phyloP scores from a whole-genome alignment of 1,140 invertebrate genomes.

The Panulirus ornatus region DNA sequence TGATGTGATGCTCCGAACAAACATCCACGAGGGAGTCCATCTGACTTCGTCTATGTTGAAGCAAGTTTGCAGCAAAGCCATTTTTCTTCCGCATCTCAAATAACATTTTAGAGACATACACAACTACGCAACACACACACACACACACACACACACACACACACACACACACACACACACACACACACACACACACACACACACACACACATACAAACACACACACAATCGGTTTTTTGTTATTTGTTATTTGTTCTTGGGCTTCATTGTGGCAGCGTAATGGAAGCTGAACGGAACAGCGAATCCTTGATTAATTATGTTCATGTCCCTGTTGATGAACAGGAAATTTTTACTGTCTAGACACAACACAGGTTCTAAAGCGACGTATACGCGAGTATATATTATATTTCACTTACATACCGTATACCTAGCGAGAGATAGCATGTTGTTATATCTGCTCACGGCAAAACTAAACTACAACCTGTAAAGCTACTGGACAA shows the following conservation, averaged over 20 bases:
- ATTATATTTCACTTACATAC: no score
- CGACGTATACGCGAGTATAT: no score
- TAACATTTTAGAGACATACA: no score
- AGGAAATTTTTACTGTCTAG: background rate
- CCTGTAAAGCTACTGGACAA: no score
- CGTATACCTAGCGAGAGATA: no score
- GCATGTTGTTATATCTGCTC: no score
- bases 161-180: constrained; percentile 27
- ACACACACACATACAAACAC: background rate
- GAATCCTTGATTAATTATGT: constrained; percentile 52
- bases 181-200: background rate
- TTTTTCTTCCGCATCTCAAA: no score
- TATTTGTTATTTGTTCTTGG: constrained; percentile 31
- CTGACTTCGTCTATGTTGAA: no score
- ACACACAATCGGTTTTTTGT: background rate
- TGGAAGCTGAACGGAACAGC: constrained; percentile 28
- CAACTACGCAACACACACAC: no score
- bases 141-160: constrained; percentile 27
- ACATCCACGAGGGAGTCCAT: no score
- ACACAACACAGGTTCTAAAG: background rate
- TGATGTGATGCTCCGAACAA: constrained; percentile 17
- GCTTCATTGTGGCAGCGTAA: constrained; percentile 17
- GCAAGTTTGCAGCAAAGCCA: no score
- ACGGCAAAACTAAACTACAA: no score
- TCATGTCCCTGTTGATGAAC: constrained; percentile 38